Base-by-base conservation (phyloP, 2,797 vertebrate genomes). In the Eidolon dupreanum region DNA sequence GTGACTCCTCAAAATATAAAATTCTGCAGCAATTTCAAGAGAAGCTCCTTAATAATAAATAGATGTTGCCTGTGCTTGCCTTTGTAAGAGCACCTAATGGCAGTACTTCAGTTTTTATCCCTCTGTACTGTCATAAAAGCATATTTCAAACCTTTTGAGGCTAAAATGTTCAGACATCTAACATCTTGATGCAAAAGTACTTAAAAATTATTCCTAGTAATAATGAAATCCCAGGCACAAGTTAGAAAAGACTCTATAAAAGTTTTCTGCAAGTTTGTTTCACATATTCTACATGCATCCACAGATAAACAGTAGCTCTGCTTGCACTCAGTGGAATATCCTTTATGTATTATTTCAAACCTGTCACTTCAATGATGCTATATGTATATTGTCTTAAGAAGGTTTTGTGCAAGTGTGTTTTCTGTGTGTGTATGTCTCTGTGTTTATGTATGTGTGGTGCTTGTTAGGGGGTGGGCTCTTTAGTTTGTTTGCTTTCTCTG, bases 1-100 rank as follows among this genome's bases (percentile, higher is more conserved):
- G 95, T 95, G 96, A 96, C 90, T 96, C 88, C 88, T 96, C 73
- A 77, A 90, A 95, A 95, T 74, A 94, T 88, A 90, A 95, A 93
- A 96, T 75, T 97, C 82, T 36, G 81, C 85, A 94, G 90, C 83
- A 77, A 92, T 95, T 94, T 59, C 81, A 70, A 19, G n/a, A 88
- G 90, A 97, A 75, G 68, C 41, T 86, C 82, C 70, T 95, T 94
- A 83, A 49, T 97, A 95, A 96, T 95, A 97, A 96, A 92, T 61
- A 93, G 88, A 88, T 79, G 88, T 86, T 86, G 68, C 46, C 77
- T 22, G 28, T 31, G 46, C 96, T 94, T 74, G 92, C 90, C 66
- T 95, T 90, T 88, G 57, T 93, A 85, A 92, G 63, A 59, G 65
- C 9, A n/a, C 61, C 73, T 85, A 93, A 90, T 41, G 74, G 73